Evolutionary conservation across 2,797 vertebrate genomes (phyloP).

Genomic region (Sebastiscus tertius): DNA sequence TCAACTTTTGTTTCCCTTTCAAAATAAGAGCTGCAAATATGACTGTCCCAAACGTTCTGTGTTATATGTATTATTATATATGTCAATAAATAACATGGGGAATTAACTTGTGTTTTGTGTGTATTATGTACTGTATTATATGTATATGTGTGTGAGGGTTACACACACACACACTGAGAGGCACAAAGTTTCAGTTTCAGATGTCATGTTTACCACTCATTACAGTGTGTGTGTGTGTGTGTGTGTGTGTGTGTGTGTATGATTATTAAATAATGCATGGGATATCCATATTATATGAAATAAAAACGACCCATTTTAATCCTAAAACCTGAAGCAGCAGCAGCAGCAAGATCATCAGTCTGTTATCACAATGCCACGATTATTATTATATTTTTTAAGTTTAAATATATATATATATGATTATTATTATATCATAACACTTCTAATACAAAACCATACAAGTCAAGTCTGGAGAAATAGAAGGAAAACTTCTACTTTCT

Average conservation of each 20-base stretch:
- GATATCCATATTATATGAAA: not conserved
- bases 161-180: not conserved
- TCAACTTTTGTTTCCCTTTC: not conserved
- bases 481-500: not conserved
- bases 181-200: not conserved
- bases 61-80: not conserved
- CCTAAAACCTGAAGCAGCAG: not conserved
- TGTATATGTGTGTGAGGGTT: not conserved
- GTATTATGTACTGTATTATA: not conserved
- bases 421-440: not conserved
- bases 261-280: constrained; percentile 8
- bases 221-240: constrained; percentile 9
- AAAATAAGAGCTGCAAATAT: not conserved
- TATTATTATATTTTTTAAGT: not conserved
- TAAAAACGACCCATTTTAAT: not conserved
- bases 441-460: not conserved
- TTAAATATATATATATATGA: too few relatives aligned
- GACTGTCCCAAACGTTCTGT: not conserved
- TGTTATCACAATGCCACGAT: not conserved
- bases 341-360: not conserved
- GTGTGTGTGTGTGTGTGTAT: constrained; percentile 13
- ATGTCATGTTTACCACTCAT: not conserved
- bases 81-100: constrained; percentile 14
- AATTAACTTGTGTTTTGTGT: not conserved
- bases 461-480: not conserved